These are phyloP conservation scores for Perdix hodgsoniae DNA, from an alignment of 2,797 vertebrate genomes.

Conservation along the genomic window DNA sequence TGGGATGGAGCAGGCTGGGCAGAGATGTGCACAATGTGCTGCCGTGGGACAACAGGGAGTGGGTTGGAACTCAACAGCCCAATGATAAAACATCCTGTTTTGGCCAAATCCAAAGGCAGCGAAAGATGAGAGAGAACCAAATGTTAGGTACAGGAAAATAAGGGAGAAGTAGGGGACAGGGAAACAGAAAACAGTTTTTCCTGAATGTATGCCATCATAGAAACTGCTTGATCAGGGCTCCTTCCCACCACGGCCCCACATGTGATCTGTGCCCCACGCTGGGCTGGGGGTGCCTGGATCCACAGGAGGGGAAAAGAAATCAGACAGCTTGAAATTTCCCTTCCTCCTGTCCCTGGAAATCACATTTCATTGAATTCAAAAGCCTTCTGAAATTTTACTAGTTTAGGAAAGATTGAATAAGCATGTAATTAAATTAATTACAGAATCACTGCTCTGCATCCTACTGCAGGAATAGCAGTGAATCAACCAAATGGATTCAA, in stretches of 20 bases:
- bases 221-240: not conserved
- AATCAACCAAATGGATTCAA: conserved; percentile 60
- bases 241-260: not conserved
- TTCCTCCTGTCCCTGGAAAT: conserved; percentile 37
- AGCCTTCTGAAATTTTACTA: conserved; percentile 45
- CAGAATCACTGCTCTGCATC: conserved; percentile 66
- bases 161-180: not conserved
- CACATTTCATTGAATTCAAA: conserved; percentile 32
- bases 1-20: not conserved
- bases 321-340: not conserved
- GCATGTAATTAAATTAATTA: conserved; percentile 72
- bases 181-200: not conserved
- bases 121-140: not conserved
- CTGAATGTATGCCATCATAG: not conserved
- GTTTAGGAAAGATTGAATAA: conserved; percentile 66
- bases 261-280: accelerated
- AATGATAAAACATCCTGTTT: conserved; percentile 5
- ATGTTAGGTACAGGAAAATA: not conserved
- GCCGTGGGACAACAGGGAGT: not conserved
- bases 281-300: accelerated
- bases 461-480: conserved; percentile 38
- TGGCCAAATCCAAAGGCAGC: not conserved
- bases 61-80: conserved; percentile 27
- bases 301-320: not conserved
- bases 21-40: not conserved